Evolutionary conservation across 2,113 vertebrate genomes (phyloP).

Genomic region (Gulo gulo): DNA sequence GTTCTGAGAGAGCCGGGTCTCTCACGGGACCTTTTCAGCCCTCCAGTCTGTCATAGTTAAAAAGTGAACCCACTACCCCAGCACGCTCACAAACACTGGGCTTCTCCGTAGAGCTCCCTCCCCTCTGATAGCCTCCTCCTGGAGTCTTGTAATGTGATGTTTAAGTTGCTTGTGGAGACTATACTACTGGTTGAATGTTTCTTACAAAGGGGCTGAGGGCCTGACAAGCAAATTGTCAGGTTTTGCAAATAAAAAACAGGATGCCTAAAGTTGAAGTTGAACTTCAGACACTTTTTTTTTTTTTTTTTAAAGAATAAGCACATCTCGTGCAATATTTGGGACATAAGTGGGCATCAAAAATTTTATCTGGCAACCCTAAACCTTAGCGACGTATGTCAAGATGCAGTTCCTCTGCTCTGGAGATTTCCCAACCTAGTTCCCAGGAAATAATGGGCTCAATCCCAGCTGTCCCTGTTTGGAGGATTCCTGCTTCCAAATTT

Average conservation of each 20-base stretch:
- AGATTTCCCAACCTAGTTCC: background rate
- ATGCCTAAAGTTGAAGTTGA: background rate
- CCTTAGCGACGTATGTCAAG: background rate
- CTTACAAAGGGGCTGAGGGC: background rate
- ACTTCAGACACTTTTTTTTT: background rate
- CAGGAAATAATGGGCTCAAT: background rate
- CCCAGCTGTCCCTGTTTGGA: background rate
- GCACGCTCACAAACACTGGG: background rate
- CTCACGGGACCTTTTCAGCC: background rate
- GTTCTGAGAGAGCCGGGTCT: background rate
- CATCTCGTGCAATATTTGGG: background rate
- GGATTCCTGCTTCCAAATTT: background rate
- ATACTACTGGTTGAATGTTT: too few relatives aligned
- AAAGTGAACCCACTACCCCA: background rate
- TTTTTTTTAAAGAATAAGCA: background rate
- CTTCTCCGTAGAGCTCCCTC: background rate
- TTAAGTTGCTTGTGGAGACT: background rate
- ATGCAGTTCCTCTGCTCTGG: background rate
- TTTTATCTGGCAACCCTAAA: slow-evolving; percentile 1
- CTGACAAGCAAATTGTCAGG: background rate
- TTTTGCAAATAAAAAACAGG: background rate
- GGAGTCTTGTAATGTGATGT: background rate
- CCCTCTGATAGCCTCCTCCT: background rate
- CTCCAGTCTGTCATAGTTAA: background rate
- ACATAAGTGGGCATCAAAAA: background rate